Percentiles rank a stretch among this genome's conserved stretches.
phyloP scores from a whole-genome alignment of 2,113 vertebrate genomes.

The Sitta europaea region DNA sequence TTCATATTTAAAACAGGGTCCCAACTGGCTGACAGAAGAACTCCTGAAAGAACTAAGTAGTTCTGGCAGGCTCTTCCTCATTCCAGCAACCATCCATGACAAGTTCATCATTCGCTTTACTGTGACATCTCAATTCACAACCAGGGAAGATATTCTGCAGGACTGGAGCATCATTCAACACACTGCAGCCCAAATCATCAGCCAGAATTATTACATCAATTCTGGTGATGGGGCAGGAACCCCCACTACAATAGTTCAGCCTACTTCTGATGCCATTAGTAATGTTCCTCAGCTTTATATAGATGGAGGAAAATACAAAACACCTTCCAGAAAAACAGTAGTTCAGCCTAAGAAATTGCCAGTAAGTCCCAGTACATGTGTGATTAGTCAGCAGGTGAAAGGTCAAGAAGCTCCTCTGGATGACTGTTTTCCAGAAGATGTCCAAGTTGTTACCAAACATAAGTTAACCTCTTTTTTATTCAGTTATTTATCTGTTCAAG shows the following conservation, averaged over 20 bases:
- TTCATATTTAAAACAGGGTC: conserved; percentile 72
- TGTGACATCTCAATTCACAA: conserved; percentile 93
- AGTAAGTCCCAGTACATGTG: neutral
- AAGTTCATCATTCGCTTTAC: conserved; percentile 93
- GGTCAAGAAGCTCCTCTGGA: conserved; percentile 34
- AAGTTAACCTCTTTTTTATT: conserved; percentile 80
- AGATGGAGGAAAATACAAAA: conserved; percentile 10
- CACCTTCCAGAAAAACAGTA: conserved; percentile 44
- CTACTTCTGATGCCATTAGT: neutral
- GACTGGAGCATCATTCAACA: conserved; percentile 89
- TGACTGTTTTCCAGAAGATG: conserved; percentile 68
- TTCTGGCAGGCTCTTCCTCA: conserved; percentile 88
- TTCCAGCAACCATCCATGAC: conserved; percentile 83
- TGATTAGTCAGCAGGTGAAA: conserved; percentile 16
- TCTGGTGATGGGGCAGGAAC: conserved; percentile 16
- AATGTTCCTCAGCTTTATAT: neutral
- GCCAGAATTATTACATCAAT: neutral
- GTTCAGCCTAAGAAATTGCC: conserved; percentile 54
- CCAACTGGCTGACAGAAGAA: conserved; percentile 88
- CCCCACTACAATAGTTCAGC: neutral
- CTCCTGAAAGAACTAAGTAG: conserved; percentile 83
- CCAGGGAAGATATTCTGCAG: conserved; percentile 81
- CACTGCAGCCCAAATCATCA: conserved; percentile 71
- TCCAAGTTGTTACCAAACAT: conserved; percentile 30
- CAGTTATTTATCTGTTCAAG: conserved; percentile 69